Evolutionary conservation across 2,113 vertebrate genomes (phyloP).

Genomic region (Poeciliopsis turrubarensis): DNA sequence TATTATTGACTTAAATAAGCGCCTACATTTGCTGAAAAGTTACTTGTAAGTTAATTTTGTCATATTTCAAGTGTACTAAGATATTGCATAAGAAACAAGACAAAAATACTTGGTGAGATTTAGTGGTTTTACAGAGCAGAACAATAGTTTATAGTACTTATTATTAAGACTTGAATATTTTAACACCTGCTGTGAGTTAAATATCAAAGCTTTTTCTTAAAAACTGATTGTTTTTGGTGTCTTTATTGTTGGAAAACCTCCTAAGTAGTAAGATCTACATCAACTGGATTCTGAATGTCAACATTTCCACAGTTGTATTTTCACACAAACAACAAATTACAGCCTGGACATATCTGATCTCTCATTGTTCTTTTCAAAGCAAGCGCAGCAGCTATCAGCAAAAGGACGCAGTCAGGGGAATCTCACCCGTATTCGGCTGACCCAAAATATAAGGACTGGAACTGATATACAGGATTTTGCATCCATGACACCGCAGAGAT

Average conservation of each 20-base stretch:
- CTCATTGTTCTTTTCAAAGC: neutral
- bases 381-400: neutral
- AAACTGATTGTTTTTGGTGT: no score
- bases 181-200: no score
- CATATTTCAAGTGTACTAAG: no score
- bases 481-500: neutral
- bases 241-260: neutral
- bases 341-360: slow-evolving; percentile 11
- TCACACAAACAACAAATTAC: neutral
- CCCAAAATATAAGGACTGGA: slow-evolving; percentile 19
- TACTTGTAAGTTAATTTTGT: no score
- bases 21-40: no score
- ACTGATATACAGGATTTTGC: slow-evolving; percentile 22
- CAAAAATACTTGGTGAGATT: no score
- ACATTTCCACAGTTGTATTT: neutral
- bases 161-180: neutral
- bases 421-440: neutral
- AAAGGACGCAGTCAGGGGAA: neutral
- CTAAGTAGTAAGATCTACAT: neutral
- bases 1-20: no score
- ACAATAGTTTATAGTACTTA: neutral
- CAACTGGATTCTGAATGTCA: neutral
- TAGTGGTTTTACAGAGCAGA: no score
- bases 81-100: no score
- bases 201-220: no score